Base-by-base conservation (phyloP, 2,113 vertebrate species). In the Anser brachyrhynchus region DNA sequence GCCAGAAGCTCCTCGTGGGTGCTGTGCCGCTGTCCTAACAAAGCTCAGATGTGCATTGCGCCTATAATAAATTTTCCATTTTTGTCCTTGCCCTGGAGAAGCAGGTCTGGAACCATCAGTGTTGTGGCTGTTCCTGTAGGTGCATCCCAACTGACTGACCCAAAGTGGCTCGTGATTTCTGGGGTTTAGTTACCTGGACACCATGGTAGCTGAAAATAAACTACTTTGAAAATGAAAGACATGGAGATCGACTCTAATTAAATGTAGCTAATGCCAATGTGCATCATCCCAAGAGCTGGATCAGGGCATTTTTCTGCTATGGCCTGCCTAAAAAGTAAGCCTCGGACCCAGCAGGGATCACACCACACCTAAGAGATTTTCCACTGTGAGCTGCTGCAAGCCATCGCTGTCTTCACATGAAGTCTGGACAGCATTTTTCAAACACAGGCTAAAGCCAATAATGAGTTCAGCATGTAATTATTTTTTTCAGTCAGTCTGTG, bases 381-480 rank as follows among this genome's bases (percentile, higher is more conserved):
- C 73, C 84, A 1, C 64, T 19, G 41, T 3, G 14, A 89, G 12
- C 43, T 73, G 37, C 33, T 33, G 23, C 33, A 19, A 28, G 46
- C 28, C 89, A 44, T 58, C 58, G 1, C 83, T 55, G 66, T 2
- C 70, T 51, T 59, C 66, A 29, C 3, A 12, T 8, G 29, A 13
- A 41, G 46, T 16, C 72, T 69, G 76, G 39, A 35, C 22, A 5
- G 29, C 25, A 76, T 70, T 66, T 46, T 18, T 52, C 25, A 49
- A 76, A 64, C 37, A 22, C 35, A 8, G 33, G 61, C 41, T 88
- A 87, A 31, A 74, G 78, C 21, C 46, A 83, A 20, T 76, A 43
- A 90, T 89, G 92, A 88, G 72, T 73, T 90, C 26, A 80, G 76
- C 6, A 51, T 49, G 79, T 80, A 89, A 84, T 89, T 86, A 93